Base-by-base conservation (phyloP, 1,140 invertebrate genomes). In the Atta cephalotes region DNA sequence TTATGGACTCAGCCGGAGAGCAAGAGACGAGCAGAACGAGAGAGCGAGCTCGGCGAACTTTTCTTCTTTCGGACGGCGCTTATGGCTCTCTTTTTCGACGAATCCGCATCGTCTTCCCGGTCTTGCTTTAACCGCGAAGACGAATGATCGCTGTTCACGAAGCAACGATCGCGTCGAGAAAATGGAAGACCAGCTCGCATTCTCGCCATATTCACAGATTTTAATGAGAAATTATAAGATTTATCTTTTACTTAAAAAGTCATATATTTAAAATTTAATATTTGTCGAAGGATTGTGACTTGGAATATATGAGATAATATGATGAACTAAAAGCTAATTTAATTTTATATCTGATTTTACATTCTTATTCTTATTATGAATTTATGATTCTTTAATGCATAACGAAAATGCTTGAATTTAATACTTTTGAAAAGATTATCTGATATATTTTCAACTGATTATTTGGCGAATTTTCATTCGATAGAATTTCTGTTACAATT, bases 1-100 rank as follows among this genome's bases (percentile, higher is more conserved):
- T 91, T 91, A 91, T 91, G 90, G 90, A 91, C 90, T 91, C 79
- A 70, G 84, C 60, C 58, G 49, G 58, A 28, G 86, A 72, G 35
- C 21, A n/a, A 14, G 60, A 62, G 58, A 66, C 51, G 84, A 63
- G 39, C 68, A 68, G 82, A 88, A 49, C 72, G 56, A 89, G 87
- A 53, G 72, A 35, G 66, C 62, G 65, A 82, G 87, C 86, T 81
- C 77, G 85, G 65, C 58, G 68, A 91, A 91, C 87, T 91, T 91
- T 91, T 89, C 89, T 89, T 88, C 85, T 91, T 80, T 74, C 60
- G 60, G 28, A 60, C 79, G 81, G 86, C 82, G 82, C 77, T 90
- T 90, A 87, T 63, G 89, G 21, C 68, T 45, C 58, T 87, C 77
- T 82, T 88, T 84, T 88, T 86, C 58, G 71, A 66, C 84, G 79